Evolutionary conservation across 2,888 invertebrate species (phyloP).

Genomic region (Philhelius pedissequus): DNA sequence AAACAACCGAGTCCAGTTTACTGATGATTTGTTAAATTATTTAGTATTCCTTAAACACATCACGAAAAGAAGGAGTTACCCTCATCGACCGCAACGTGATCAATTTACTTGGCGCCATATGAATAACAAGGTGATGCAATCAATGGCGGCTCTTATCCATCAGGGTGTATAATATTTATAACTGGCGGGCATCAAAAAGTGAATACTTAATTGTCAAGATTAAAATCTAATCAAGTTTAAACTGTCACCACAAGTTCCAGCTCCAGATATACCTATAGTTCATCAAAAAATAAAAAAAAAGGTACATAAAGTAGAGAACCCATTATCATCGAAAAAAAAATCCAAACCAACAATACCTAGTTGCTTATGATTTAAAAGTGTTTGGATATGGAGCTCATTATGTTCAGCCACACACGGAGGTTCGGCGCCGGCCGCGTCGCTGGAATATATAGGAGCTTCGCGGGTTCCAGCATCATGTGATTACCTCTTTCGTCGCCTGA

Average conservation of each 20-base stretch:
- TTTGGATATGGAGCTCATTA: conserved; percentile 67
- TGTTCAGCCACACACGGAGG: conserved; percentile 66
- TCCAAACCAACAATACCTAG: neutral
- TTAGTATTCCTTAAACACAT: conserved; percentile 18
- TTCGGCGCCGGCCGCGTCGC: conserved; percentile 17
- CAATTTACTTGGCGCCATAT: conserved; percentile 59
- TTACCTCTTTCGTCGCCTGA: conserved; percentile 41
- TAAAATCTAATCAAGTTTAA: conserved; percentile 33
- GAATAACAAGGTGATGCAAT: conserved; percentile 22
- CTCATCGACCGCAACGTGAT: conserved; percentile 48
- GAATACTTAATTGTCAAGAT: conserved; percentile 45
- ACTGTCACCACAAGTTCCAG: conserved; percentile 38
- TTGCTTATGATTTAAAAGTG: conserved; percentile 36
- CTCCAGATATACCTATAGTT: too few relatives aligned
- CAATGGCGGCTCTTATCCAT: conserved; percentile 13
- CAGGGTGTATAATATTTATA: neutral
- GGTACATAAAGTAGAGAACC: neutral
- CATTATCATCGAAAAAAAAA: neutral
- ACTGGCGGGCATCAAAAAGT: conserved; percentile 2
- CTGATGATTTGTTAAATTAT: conserved; percentile 23
- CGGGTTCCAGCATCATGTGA: conserved; percentile 31
- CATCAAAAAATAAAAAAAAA: neutral
- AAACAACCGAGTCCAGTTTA: neutral
- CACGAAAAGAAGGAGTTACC: conserved; percentile 44
- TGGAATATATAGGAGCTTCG: conserved; percentile 36